Base-by-base conservation (phyloP, 2,113 vertebrate genomes). In the Calidris pygmaea region DNA sequence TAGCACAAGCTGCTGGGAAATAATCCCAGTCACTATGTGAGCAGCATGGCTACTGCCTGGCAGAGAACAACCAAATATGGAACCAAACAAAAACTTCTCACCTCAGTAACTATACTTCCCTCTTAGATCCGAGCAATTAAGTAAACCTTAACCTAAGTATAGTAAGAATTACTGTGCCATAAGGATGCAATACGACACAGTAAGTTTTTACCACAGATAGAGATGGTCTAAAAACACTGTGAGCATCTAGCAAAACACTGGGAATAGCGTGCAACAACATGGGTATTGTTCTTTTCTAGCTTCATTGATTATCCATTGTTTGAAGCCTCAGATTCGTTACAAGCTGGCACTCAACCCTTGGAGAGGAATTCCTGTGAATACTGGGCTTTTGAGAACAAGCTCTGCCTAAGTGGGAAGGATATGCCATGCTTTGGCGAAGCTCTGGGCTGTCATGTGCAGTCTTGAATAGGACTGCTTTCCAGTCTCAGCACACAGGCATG, bases 251-350 rank as follows among this genome's bases (percentile, higher is more conserved):
- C 60, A 92, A 93, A 96, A 94, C 80, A 94, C 55, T 89, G 83
- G 85, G 89, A 95, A 94, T 75, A 79, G 68, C 83, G 67, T 89
- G 81, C 84, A 91, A 87, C 81, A 96, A 93, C 95, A 96, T 5
- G 41, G 50, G 47, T 66, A 91, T 90, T 95, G 79, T 87, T 92
- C 66, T 3, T 86, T 68, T 79, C 77, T 83, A 96, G 88, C 93
- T 93, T 92, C 96, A 94, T 89, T 93, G 85, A 90, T 90, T 90
- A 84, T 6, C 88, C 80, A 92, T 95, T 96, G 91, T 95, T 70
- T 59, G 79, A 89, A 95, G 87, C 23, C 70, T 85, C 80, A 87
- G 87, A 89, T 92, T 87, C 8, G n/a, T 95, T 96, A 93, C 96
- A 87, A 92, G 43, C 77, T 95, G 96, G 93, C 91, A 91, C 34